Evolutionary conservation across 2,888 invertebrate genomes (phyloP).

Genomic region (Papilio gigon): DNA sequence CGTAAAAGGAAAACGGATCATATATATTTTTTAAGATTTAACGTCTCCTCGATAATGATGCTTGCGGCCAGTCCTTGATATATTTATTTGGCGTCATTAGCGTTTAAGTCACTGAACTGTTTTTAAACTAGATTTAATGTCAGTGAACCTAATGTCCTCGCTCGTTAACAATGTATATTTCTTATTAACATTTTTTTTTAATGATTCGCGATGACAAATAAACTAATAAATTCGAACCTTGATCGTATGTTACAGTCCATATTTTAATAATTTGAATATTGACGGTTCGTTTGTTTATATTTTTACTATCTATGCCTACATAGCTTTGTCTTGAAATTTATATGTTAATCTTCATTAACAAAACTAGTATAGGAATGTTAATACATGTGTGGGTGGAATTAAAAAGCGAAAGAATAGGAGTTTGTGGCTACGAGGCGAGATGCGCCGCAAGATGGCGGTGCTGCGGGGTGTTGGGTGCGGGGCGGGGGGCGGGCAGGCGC

Average conservation of each 20-base stretch:
- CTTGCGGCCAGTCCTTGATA: not conserved
- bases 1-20: too few species aligned
- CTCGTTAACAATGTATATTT: constrained; percentile 17
- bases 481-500: constrained; percentile 45
- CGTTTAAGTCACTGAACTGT: constrained; percentile 14
- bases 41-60: too few species aligned
- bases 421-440: constrained; percentile 36
- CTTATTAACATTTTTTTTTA: not conserved
- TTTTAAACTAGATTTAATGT: constrained; percentile 21
- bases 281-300: not conserved
- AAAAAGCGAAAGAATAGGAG: constrained; percentile 13
- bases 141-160: constrained; percentile 16
- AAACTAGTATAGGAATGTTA: constrained; percentile 13
- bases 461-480: constrained; percentile 35
- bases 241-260: not conserved
- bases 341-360: not conserved
- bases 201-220: not conserved
- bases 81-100: not conserved
- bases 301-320: not conserved
- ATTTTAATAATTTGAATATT: not conserved
- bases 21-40: too few species aligned
- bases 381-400: constrained; percentile 16
- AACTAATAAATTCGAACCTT: not conserved
- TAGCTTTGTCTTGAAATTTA: not conserved
- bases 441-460: constrained; percentile 49